Base-by-base conservation (phyloP, 2,113 vertebrate genomes). In the Myrmecophaga tridactyla region DNA sequence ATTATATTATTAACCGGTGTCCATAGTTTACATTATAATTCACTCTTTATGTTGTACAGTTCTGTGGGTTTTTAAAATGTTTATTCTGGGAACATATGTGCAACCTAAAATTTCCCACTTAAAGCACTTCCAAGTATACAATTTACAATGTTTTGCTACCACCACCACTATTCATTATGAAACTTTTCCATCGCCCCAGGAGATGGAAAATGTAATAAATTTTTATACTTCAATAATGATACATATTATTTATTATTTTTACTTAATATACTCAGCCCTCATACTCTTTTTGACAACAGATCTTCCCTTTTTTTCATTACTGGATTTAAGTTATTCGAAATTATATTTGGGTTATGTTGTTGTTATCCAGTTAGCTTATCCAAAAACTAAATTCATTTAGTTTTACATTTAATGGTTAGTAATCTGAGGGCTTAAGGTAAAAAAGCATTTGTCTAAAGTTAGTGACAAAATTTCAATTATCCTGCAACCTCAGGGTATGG, bases 291-390 rank as follows among this genome's bases (percentile, higher is more conserved):
- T 94, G 41, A 48, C 39, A 93, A 51, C 10, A 63, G 34, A 8
- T 15, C 34, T 25, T 84, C 73, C 12, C 25, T 92, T 84, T 94
- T 84, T 53, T 78, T 86, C 67, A 21, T 67, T 85, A 95, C 10
- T 77, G 3, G 25, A 69, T 89, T 96, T 80, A 88, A 80, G 4
- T 6, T 85, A 62, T 84, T 94, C 39, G 56, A 93, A 94, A 88
- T 53, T 92, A 7, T 4, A 20, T 80, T 1, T 75, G 48, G 34
- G 15, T 84, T 94, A 81, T 92, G 10, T 70, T 77, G 41, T 81
- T 12, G 14, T 77, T 94, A 43, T 80, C 11, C 27, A 91, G 10
- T 85, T 56, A 90, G 72, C 51, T n/a, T n/a, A n/a, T n/a, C n/a
- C n/a, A n/a, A n/a, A n/a, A n/a, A n/a, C n/a, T n/a, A n/a, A n/a